phyloP scores from a whole-genome alignment of 2,113 vertebrate genomes.

The Plestiodon gilberti region DNA sequence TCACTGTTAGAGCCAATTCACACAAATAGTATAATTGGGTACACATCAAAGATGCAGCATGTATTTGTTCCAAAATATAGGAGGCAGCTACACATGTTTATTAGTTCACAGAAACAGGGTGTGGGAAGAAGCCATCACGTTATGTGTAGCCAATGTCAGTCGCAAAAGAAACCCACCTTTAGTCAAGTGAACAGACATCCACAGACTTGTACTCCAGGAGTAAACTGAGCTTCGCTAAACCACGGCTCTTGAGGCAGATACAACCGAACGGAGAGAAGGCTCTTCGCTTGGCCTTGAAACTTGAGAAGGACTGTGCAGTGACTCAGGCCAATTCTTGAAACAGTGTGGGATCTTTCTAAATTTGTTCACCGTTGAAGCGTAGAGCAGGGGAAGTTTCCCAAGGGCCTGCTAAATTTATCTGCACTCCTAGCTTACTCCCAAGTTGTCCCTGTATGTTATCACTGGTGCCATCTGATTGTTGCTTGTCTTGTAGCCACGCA shows the following conservation, averaged over 20 bases:
- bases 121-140: background rate
- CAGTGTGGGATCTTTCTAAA: conserved; percentile 38
- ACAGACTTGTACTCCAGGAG: fast-evolving
- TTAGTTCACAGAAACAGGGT: background rate
- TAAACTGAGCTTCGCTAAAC: fast-evolving
- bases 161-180: background rate
- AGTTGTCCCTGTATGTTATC: background rate
- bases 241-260: fast-evolving
- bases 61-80: background rate
- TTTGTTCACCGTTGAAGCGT: conserved; percentile 1
- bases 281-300: conserved; percentile 1
- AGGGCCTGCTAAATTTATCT: conserved; percentile 29
- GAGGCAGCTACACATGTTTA: background rate
- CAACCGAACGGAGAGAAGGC: background rate
- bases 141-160: background rate
- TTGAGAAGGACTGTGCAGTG: fast-evolving
- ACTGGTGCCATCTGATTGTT: background rate
- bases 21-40: background rate
- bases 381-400: conserved; percentile 23
- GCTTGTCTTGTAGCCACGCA: background rate
- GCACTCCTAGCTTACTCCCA: background rate
- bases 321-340: conserved; percentile 41
- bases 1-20: background rate
- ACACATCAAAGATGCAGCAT: background rate
- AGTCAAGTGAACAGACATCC: background rate